phyloP scores from a whole-genome alignment of 2,113 vertebrate genomes.

The Puffinus mauretanicus region DNA sequence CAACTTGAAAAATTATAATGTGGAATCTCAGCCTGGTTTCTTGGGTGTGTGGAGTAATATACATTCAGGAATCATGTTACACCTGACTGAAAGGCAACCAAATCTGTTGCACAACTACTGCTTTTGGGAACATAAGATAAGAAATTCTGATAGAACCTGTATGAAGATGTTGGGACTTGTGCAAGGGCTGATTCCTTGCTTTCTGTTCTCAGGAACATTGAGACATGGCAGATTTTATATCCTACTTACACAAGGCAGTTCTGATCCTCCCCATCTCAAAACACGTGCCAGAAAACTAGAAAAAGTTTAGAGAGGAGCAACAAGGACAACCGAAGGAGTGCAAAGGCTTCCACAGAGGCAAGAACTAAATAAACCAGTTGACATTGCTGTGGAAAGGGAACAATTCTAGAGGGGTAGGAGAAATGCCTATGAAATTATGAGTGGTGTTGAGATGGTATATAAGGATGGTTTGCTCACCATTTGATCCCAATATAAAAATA shows the following conservation, averaged over 20 bases:
- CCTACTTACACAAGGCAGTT: not conserved
- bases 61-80: conserved; percentile 23
- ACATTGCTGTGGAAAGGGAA: not conserved
- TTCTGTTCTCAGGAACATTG: not conserved
- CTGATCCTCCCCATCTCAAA: not conserved
- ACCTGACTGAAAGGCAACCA: conserved; percentile 21
- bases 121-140: conserved; percentile 14
- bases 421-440: not conserved
- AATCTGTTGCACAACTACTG: conserved; percentile 31
- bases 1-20: conserved; percentile 22
- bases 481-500: not conserved
- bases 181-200: not conserved
- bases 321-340: not conserved
- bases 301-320: not conserved
- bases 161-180: conserved; percentile 18
- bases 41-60: conserved; percentile 34
- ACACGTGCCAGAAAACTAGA: not conserved
- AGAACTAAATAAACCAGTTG: not conserved
- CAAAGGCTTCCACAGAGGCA: not conserved
- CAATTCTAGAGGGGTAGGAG: not conserved
- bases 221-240: not conserved
- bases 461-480: not conserved
- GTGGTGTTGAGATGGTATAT: not conserved
- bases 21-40: conserved; percentile 1
- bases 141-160: conserved; percentile 7